phyloP scores from a whole-genome alignment of 2,797 vertebrate species.

The Enteromius unitaeniatus region DNA sequence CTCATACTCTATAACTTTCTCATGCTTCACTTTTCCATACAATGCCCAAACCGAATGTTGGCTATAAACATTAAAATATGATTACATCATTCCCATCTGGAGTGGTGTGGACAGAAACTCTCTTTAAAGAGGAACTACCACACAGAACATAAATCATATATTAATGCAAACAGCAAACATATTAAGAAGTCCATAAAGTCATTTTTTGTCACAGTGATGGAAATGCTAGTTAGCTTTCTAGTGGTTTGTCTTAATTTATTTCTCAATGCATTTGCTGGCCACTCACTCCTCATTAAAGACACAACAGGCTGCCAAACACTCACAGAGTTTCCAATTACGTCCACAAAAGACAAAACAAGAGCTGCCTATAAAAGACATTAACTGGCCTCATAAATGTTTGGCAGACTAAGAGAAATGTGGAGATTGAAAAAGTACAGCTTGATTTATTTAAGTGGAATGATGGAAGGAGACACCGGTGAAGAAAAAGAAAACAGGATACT shows the following conservation, averaged over 20 bases:
- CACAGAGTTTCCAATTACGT: constrained; percentile 69
- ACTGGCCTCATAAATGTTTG: constrained; percentile 68
- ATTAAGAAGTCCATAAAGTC: neutral
- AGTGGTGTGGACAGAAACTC: neutral
- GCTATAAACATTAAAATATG: neutral
- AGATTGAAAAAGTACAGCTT: constrained; percentile 32
- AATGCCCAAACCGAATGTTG: neutral
- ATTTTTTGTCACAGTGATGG: neutral
- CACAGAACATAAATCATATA: neutral
- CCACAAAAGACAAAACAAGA: constrained; percentile 69
- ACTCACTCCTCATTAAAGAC: constrained; percentile 55
- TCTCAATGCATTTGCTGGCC: constrained; percentile 52
- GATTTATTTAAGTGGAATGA: constrained; percentile 16
- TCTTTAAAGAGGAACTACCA: neutral
- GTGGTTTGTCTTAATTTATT: constrained; percentile 10
- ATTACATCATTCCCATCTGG: neutral
- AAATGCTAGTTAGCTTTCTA: constrained; percentile 20
- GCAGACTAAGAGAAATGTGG: constrained; percentile 39
- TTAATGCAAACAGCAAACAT: neutral
- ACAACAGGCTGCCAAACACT: constrained; percentile 63
- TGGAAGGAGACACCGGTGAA: neutral
- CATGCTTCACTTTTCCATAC: neutral
- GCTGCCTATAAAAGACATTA: constrained; percentile 66
- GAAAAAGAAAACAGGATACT: neutral
- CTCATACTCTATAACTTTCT: neutral